Evolutionary conservation across 2,797 vertebrate species (phyloP).

Genomic region (Rhinella marina): DNA sequence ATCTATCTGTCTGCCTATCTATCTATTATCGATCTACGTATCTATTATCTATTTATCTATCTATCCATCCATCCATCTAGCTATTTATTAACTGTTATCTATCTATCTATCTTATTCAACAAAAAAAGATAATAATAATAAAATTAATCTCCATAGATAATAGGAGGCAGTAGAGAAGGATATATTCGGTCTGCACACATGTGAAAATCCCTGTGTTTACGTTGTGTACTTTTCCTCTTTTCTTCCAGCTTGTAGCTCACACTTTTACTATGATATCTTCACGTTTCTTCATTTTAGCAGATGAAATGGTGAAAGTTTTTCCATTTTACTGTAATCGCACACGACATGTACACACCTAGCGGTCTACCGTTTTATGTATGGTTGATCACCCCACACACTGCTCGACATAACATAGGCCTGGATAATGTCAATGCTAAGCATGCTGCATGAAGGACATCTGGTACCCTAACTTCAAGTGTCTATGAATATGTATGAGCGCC

Average conservation of each 20-base stretch:
- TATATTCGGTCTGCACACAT: not conserved
- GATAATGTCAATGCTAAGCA: slow-evolving; percentile 65
- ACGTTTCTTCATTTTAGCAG: not conserved
- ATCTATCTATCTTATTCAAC: not conserved
- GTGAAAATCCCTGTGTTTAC: not conserved
- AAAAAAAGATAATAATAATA: not conserved
- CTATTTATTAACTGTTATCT: not conserved
- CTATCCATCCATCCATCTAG: not conserved
- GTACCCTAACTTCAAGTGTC: slow-evolving; percentile 71
- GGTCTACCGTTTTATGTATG: not conserved
- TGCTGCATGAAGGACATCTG: slow-evolving; percentile 66
- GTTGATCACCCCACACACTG: not conserved
- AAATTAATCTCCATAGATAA: not conserved
- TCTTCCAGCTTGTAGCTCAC: not conserved
- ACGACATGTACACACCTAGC: not conserved
- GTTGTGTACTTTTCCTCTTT: not conserved
- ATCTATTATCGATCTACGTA: not conserved
- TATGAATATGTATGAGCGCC: slow-evolving; percentile 73
- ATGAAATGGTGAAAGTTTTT: not conserved
- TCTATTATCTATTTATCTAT: not conserved
- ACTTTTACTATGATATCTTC: not conserved
- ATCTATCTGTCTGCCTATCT: slow-evolving; percentile 23
- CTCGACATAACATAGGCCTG: not conserved
- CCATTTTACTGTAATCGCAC: not conserved
- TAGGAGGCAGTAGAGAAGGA: not conserved